phyloP scores from a whole-genome alignment of 2,113 vertebrate genomes.

The Gnathonemus echidnorhynchus region DNA sequence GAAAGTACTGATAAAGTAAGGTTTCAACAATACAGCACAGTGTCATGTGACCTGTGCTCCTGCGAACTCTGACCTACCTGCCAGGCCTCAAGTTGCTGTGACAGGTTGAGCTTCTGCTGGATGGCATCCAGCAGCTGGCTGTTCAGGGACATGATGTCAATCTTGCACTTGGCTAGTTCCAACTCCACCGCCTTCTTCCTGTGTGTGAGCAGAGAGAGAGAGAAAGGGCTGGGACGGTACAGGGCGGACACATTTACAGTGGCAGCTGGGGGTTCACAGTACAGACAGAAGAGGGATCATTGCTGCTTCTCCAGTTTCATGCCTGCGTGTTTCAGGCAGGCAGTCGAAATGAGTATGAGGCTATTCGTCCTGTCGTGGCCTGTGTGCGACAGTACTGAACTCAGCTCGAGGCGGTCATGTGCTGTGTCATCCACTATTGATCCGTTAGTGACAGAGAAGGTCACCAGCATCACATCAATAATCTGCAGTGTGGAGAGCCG shows the following conservation, averaged over 20 bases:
- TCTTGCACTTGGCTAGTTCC: conserved; percentile 91
- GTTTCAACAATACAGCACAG: not conserved
- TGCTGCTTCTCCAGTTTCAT: not conserved
- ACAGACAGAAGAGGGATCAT: not conserved
- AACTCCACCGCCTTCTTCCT: conserved; percentile 95
- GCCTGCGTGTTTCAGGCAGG: not conserved
- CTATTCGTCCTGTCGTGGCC: not conserved
- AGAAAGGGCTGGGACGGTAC: not conserved
- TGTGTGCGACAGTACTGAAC: not conserved
- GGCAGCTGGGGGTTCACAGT: not conserved
- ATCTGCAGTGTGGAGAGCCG: not conserved
- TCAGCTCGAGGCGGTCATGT: not conserved
- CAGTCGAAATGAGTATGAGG: not conserved
- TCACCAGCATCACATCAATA: conserved; percentile 4
- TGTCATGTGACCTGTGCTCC: not conserved
- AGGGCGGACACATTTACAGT: too few species aligned
- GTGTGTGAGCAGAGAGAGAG: conserved; percentile 19
- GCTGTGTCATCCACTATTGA: conserved; percentile 6
- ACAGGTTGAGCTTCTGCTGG: conserved; percentile 97
- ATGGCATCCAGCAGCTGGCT: conserved; percentile 94
- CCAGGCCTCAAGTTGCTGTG: conserved; percentile 98
- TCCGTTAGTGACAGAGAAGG: not conserved
- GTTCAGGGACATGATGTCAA: conserved; percentile 96
- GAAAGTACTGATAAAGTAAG: not conserved
- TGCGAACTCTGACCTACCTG: conserved; percentile 68